Base-by-base conservation (phyloP, 1,140 invertebrate species). In the Mylabris phalerata region DNA sequence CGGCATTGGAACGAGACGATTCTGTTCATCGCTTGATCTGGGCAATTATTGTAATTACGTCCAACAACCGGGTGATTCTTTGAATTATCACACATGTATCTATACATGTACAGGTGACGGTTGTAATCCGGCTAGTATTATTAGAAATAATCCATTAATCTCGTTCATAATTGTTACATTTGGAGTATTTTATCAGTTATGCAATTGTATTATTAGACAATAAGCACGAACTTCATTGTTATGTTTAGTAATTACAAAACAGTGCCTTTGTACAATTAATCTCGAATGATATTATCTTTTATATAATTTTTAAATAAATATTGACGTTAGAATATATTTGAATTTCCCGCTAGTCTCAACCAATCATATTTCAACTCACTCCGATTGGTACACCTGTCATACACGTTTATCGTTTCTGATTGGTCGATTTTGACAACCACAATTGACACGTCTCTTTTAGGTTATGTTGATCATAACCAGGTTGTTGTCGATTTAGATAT, bases 11-110 rank as follows among this genome's bases (percentile, higher is more conserved):
- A 95, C 94, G 40, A 91, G 92, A 69, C 79, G 95, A 57, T 96
- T 89, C 75, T 98, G 95, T 74, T 95, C 93, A 11, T 87, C 92
- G 7, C 76, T 89, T 62, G 87, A 98, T 75, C 75, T 95, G 66
- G 94, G 94, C 9, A 92, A 95, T 73, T 93, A 94, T 65, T 98
- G 95, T 72, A 87, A 96, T 70, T 95, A 93, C 73, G 88, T 97
- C 1, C 76, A 83, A 51, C 88, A 94, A 61, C 86, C 86, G 13
- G 93, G 94, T 42, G 95, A 98, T 73, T 83, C 79, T 59, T 74
- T 93, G 55, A 67, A 45, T 0, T 98, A 97, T 74, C 80, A 94
- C 52, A 93, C 93, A 5, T 98, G 95, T 76, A 84, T 98, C 41
- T 95, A 87, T 71, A 97, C 94, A 0, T 98, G 95, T 71, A 77